Evolutionary conservation across 1,140 invertebrate species (phyloP), one percentile per base, ranked within the genome.

Genomic region (Psilanteris sp.): DNA sequence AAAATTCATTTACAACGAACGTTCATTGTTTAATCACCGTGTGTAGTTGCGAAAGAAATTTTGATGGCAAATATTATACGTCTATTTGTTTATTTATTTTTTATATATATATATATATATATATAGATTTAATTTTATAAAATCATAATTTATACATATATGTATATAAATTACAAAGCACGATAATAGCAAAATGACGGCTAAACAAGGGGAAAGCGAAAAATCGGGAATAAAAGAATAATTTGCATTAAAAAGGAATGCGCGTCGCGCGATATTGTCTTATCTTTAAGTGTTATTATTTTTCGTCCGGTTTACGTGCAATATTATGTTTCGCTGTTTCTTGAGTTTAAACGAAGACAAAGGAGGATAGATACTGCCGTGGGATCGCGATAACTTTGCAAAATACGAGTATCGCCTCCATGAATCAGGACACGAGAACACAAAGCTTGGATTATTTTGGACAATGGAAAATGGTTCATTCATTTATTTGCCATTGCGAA

Each of bases 311-410:
- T 62, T 61, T 50, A 62, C 10, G 55, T 39, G 29, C 39, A 31
- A 62, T 62, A 62, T 71, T 54, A 61, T 71, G 48, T 71, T 70
- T 59, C 54, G 15, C 54, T 13, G 62, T 70, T 71, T 71, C 55
- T 71, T 54, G 67, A 62, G 48, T 71, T 54, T 62, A 71, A 71
- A 62, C 54, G 57, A 57, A 62, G 70, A 73, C 59, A 66, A 73
- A 73, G 50, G 36, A 64, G 43, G 50, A 66, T 64, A 57, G 57
- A 66, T 64, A 64, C 26, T 11, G 48, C 24, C 13, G 48, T 22
- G 31, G 48, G 50, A 73, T 66, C 59, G 52, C 52, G 70, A 73
- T 73, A 73, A 73, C 59, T 66, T 66, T 52, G 52, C 59, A 66
- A 73, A 73, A 59, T 66, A 73, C 70, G 70, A 66, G 59, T 66